phyloP scores from a whole-genome alignment of 1,140 invertebrate species.

The Drosophila nigromelanica region DNA sequence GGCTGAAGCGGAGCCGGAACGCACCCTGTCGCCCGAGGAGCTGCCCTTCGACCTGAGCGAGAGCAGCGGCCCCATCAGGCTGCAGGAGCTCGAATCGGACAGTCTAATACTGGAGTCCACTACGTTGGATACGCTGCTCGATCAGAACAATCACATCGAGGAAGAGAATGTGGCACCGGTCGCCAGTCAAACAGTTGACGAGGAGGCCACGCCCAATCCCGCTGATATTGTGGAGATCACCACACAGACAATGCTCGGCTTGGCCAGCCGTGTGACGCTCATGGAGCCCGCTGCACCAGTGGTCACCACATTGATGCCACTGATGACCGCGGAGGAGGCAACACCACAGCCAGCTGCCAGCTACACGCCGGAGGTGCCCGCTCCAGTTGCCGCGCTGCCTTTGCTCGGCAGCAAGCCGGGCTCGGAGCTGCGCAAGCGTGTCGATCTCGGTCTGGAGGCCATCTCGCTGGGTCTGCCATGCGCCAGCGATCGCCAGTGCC shows the following conservation, averaged over 20 bases:
- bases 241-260: slow-evolving; percentile 78
- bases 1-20: slow-evolving; percentile 28
- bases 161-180: slow-evolving; percentile 11
- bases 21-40: slow-evolving; percentile 65
- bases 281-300: slow-evolving; percentile 84
- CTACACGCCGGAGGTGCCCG: slow-evolving; percentile 20
- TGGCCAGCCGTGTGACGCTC: slow-evolving; percentile 83
- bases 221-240: slow-evolving; percentile 81
- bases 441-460: slow-evolving; percentile 85
- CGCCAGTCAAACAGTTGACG: slow-evolving; percentile 41
- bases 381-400: slow-evolving; percentile 10
- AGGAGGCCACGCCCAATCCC: slow-evolving; percentile 74
- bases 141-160: slow-evolving; percentile 65
- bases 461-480: slow-evolving; percentile 91
- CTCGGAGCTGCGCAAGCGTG: slow-evolving; percentile 82
- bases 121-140: slow-evolving; percentile 51
- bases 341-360: slow-evolving; percentile 51
- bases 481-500: slow-evolving; percentile 90
- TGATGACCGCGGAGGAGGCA: slow-evolving; percentile 66
- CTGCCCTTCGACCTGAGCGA: slow-evolving; percentile 71
- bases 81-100: slow-evolving; percentile 71
- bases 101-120: slow-evolving; percentile 73
- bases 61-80: slow-evolving; percentile 31
- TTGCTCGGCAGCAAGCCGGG: slow-evolving; percentile 44
- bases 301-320: slow-evolving; percentile 70